A percentile compares a stretch with the other conserved stretches of the same genome.
Conservation (phyloP, 1,140 invertebrate species). For the Doryteuthis pealeii region DNA sequence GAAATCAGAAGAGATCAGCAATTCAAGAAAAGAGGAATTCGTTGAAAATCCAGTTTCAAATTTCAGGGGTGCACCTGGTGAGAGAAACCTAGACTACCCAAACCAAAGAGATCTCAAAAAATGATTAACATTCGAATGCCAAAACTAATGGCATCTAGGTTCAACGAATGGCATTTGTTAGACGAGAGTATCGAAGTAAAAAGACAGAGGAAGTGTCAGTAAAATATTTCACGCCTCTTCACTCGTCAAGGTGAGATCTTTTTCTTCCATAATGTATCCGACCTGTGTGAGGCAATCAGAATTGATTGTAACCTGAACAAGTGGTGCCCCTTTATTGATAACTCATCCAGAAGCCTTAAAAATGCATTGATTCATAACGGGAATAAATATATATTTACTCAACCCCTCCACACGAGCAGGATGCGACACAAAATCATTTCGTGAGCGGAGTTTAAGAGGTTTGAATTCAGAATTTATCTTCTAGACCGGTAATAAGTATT, state of each 20-base stretch:
- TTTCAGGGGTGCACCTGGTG: not conserved
- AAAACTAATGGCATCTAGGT: not conserved
- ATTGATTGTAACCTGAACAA: not conserved
- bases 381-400: too few relatives aligned
- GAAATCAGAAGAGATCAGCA: not conserved
- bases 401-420: too few relatives aligned
- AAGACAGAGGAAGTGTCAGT: not conserved
- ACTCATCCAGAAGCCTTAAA: not conserved
- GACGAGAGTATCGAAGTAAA: not conserved
- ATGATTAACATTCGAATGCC: not conserved
- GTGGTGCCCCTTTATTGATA: not conserved
- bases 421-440: too few relatives aligned
- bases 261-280: not conserved
- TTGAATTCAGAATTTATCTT: too few relatives aligned
- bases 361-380: not conserved
- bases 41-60: not conserved
- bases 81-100: not conserved
- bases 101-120: not conserved
- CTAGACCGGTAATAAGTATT: too few relatives aligned
- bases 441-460: too few relatives aligned
- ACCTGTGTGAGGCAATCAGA: not conserved
- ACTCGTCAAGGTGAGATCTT: not conserved
- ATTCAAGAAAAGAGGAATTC: not conserved
- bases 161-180: not conserved
- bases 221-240: not conserved